Evolutionary conservation across 2,113 vertebrate species (phyloP).

Genomic region (Petroica traversi): DNA sequence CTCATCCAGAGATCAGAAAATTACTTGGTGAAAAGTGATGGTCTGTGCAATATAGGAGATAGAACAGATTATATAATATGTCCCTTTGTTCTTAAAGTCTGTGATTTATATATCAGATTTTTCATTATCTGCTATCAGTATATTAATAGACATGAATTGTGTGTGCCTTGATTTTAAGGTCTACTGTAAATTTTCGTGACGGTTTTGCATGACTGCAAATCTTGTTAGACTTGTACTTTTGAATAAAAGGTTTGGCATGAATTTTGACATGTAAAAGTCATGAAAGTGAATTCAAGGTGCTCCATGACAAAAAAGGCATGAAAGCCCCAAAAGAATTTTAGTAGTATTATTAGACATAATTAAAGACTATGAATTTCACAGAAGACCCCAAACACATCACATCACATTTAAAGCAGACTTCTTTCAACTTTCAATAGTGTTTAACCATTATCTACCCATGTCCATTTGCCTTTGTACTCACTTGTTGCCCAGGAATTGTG

Average conservation of each 20-base stretch:
- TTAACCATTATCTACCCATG: neutral
- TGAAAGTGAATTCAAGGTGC: neutral
- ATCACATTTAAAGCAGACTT: neutral
- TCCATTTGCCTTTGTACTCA: neutral
- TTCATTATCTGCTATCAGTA: neutral
- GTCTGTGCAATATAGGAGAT: neutral
- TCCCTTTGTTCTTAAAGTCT: neutral
- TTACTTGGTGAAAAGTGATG: neutral
- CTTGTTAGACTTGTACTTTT: neutral
- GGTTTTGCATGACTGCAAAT: neutral
- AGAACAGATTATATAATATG: neutral
- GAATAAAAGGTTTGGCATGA: fast-evolving
- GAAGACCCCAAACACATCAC: neutral
- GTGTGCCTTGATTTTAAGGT: neutral
- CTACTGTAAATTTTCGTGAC: neutral
- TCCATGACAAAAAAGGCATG: neutral
- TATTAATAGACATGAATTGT: neutral
- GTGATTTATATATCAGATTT: neutral
- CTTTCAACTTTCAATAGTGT: neutral
- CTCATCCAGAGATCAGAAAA: neutral
- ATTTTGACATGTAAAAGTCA: neutral
- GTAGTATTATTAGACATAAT: neutral
- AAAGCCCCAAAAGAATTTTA: neutral
- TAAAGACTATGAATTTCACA: neutral
- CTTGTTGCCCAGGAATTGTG: neutral